Percentiles rank a stretch among this genome's conserved stretches.
Evolutionary conservation across 2,888 invertebrate genomes (phyloP).

Genomic region (Acleris laterana): DNA sequence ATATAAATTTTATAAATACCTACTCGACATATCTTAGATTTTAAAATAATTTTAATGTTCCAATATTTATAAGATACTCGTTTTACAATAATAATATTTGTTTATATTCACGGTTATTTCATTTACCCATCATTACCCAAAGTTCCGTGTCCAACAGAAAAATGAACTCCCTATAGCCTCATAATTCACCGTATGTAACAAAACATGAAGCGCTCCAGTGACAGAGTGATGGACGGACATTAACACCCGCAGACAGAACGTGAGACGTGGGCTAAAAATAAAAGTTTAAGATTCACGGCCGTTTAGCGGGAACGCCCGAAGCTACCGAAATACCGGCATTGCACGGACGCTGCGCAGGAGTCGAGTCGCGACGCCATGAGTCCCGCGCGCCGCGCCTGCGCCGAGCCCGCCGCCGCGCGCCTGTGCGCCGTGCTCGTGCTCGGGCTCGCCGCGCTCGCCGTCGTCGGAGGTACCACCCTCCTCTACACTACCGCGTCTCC

Average conservation of each 20-base stretch:
- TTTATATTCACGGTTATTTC: constrained; percentile 36
- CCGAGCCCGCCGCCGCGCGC: constrained; percentile 66
- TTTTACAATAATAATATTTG: constrained; percentile 54
- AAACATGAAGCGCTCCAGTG: constrained; percentile 18
- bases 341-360: constrained; percentile 33
- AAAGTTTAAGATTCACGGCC: constrained; percentile 60
- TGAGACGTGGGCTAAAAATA: constrained; percentile 66
- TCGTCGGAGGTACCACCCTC: constrained; percentile 65
- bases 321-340: constrained; percentile 40
- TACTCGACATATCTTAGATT: constrained; percentile 16
- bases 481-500: too few relatives aligned
- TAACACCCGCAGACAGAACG: constrained; percentile 65
- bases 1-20: constrained; percentile 11
- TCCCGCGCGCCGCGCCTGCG: constrained; percentile 55
- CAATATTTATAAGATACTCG: constrained; percentile 46
- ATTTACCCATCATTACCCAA: constrained; percentile 10
- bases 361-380: constrained; percentile 47
- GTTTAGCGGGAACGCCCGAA: constrained; percentile 42
- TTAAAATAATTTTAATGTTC: constrained; percentile 27
- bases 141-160: background rate
- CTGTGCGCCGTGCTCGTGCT: constrained; percentile 65
- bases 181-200: constrained; percentile 10
- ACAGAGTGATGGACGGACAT: constrained; percentile 52
- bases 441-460: constrained; percentile 65
- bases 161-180: too few relatives aligned